phyloP scores from a whole-genome alignment of 1,140 invertebrate genomes.

The Gerris buenoi region DNA sequence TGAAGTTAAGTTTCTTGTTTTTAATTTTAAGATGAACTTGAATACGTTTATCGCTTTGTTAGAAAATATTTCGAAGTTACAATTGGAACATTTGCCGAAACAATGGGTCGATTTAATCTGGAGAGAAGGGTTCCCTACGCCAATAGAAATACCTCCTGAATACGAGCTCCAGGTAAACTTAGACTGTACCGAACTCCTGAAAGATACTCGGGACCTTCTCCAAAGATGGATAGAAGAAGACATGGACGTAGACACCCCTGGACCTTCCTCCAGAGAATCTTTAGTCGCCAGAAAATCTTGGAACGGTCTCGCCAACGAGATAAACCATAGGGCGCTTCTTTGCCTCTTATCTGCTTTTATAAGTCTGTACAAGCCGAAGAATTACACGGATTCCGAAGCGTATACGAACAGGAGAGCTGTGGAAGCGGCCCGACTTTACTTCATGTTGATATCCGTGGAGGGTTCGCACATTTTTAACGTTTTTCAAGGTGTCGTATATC shows the following conservation, averaged over 20 bases:
- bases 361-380: conserved; percentile 30
- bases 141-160: conserved; percentile 32
- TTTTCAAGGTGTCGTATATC: conserved; percentile 40
- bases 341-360: conserved; percentile 37
- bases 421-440: conserved; percentile 33
- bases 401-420: conserved; percentile 30
- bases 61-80: conserved; percentile 28
- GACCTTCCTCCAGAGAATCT: conserved; percentile 15
- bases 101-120: conserved; percentile 36
- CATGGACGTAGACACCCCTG: background rate
- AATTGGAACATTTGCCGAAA: conserved; percentile 28
- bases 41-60: conserved; percentile 31
- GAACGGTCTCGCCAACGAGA: conserved; percentile 34
- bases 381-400: conserved; percentile 17
- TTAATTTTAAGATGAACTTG: no score
- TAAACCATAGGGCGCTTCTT: conserved; percentile 35
- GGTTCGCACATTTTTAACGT: conserved; percentile 40
- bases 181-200: conserved; percentile 28
- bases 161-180: conserved; percentile 31
- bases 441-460: conserved; percentile 34
- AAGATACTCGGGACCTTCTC: conserved; percentile 22
- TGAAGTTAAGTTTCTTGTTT: no score
- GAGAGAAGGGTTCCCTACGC: conserved; percentile 34
- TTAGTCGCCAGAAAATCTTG: conserved; percentile 30
- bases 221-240: conserved; percentile 25